Evolutionary conservation across 2,113 vertebrate genomes (phyloP).

Genomic region (Otolemur garnettii): DNA sequence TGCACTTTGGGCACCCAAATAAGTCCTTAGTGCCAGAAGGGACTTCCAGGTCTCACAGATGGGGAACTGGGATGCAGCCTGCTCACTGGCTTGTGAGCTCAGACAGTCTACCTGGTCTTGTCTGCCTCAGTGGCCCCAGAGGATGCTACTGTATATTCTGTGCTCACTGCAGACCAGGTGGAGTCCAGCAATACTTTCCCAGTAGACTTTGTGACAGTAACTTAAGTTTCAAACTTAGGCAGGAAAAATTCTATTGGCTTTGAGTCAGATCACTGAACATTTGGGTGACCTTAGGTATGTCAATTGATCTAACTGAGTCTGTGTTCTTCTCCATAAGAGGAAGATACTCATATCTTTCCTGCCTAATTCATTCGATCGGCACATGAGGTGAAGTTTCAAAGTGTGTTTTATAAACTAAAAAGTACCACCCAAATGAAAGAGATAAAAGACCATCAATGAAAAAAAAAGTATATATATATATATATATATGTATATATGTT

Average conservation of each 20-base stretch:
- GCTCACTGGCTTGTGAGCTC: not conserved
- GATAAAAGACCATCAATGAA: not conserved
- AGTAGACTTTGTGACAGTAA: not conserved
- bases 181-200: not conserved
- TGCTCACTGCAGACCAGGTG: not conserved
- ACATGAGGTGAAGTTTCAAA: not conserved
- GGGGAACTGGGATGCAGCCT: not conserved
- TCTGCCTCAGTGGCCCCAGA: not conserved
- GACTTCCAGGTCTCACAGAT: rapidly evolving
- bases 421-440: not conserved
- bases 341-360: not conserved
- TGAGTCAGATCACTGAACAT: not conserved
- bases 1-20: not conserved
- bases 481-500: not conserved
- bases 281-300: conserved; percentile 5
- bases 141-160: rapidly evolving
- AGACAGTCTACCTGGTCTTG: not conserved
- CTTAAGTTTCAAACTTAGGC: not conserved
- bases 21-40: not conserved
- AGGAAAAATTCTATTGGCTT: not conserved
- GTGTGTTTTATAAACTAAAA: not conserved
- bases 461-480: no score
- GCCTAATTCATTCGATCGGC: not conserved
- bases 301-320: not conserved
- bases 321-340: not conserved